These are phyloP conservation scores for Gymnothorax javanicus DNA, from an alignment of 2,797 vertebrate species.

Conservation along the genomic window DNA sequence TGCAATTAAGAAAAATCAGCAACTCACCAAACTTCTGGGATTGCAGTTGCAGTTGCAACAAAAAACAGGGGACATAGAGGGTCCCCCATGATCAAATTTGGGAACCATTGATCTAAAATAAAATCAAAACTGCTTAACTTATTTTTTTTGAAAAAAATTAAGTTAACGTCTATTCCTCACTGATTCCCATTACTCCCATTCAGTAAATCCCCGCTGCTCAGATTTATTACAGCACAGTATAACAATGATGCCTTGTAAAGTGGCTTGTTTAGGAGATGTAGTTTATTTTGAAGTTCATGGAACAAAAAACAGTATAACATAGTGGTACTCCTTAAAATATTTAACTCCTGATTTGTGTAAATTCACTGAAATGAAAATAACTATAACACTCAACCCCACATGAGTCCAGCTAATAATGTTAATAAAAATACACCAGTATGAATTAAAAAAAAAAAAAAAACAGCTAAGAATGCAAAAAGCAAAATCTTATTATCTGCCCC, in stretches of 20 bases:
- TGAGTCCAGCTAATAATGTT: background rate
- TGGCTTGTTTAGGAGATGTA: background rate
- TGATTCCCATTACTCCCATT: conserved; percentile 51
- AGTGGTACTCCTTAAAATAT: background rate
- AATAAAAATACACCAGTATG: background rate
- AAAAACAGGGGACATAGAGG: too few species aligned
- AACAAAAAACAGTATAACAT: background rate
- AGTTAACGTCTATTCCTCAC: conserved; percentile 54
- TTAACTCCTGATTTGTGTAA: background rate
- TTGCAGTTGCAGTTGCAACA: too few species aligned
- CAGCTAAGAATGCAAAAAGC: too few species aligned
- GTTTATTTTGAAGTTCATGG: conserved; percentile 10
- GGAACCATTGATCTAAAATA: conserved; percentile 53
- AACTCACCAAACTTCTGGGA: too few species aligned
- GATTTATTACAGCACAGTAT: background rate
- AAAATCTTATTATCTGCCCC: too few species aligned
- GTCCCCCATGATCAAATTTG: too few species aligned
- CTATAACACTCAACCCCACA: background rate
- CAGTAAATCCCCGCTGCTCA: conserved; percentile 19
- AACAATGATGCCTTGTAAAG: background rate
- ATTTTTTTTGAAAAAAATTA: conserved; percentile 51
- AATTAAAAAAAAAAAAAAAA: too few species aligned
- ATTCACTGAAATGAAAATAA: conserved; percentile 1
- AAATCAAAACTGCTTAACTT: conserved; percentile 44
- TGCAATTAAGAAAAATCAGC: too few species aligned